Conservation (phyloP, 2,797 vertebrate genomes). For the Tinamus major region DNA sequence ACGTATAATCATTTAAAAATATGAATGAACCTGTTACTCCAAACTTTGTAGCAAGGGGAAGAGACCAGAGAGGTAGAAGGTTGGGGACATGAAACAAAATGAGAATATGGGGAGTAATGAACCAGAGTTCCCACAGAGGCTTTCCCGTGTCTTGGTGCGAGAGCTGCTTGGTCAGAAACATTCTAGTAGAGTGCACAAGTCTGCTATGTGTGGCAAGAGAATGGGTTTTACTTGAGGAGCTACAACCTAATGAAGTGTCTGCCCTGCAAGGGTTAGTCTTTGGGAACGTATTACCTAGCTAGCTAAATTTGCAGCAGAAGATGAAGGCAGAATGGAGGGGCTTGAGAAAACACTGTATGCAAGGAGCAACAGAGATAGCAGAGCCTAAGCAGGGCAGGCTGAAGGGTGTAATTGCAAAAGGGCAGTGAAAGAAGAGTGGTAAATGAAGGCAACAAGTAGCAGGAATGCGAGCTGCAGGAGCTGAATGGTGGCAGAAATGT, state of each 20-base stretch:
- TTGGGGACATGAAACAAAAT: background rate
- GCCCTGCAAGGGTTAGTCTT: background rate
- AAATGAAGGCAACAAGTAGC: background rate
- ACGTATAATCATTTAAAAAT: background rate
- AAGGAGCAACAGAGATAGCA: background rate
- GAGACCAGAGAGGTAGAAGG: background rate
- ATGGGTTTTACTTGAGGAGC: background rate
- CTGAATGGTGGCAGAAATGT: background rate
- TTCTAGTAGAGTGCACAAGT: background rate
- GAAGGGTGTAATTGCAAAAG: background rate
- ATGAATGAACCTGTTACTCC: background rate
- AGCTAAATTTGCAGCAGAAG: background rate
- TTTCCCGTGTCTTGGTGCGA: background rate
- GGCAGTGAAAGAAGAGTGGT: background rate
- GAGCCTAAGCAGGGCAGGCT: background rate
- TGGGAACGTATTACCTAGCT: background rate
- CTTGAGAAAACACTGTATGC: background rate
- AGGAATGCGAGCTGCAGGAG: background rate
- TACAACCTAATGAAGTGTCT: background rate
- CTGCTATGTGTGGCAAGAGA: background rate
- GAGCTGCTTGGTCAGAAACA: background rate
- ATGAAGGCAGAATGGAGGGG: background rate
- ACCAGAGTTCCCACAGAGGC: fast-evolving
- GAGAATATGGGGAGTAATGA: background rate
- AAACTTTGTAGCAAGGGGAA: background rate